phyloP scores from a whole-genome alignment of 2,113 vertebrate genomes.

The Ailurus styani region DNA sequence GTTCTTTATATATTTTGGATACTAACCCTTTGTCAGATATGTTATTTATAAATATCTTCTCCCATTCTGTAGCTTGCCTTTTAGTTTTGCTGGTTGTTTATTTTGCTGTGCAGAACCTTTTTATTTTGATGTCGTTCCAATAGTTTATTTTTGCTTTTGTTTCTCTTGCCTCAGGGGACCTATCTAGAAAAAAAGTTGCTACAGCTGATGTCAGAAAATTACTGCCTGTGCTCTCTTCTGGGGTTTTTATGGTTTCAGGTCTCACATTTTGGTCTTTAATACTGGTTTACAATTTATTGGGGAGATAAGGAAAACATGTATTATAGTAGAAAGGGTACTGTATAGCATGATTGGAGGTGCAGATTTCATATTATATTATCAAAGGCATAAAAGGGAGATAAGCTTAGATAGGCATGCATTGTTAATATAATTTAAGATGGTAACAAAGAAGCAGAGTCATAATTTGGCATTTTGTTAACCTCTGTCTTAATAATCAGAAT shows the following conservation, averaged over 20 bases:
- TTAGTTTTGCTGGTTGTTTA: neutral
- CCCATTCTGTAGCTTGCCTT: neutral
- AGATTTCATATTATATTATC: neutral
- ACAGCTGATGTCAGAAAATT: neutral
- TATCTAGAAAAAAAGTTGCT: neutral
- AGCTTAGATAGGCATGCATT: neutral
- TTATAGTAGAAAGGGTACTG: neutral
- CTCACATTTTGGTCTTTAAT: neutral
- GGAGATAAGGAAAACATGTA: neutral
- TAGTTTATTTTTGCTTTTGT: neutral
- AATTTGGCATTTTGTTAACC: conserved; percentile 20
- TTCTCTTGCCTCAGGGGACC: neutral
- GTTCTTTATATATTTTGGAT: neutral
- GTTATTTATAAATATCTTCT: neutral
- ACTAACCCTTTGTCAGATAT: neutral
- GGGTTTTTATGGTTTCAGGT: neutral
- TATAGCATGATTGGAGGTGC: neutral
- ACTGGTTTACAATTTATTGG: neutral
- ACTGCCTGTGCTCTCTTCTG: neutral
- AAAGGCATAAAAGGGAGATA: neutral
- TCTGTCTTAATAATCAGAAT: neutral
- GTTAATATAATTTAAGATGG: conserved; percentile 12
- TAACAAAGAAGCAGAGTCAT: neutral
- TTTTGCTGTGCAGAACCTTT: neutral
- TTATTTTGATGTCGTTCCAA: neutral